These are phyloP conservation scores for Ramazzottius varieornatus DNA, from an alignment of 2,888 invertebrate genomes.

Conservation along the genomic window DNA sequence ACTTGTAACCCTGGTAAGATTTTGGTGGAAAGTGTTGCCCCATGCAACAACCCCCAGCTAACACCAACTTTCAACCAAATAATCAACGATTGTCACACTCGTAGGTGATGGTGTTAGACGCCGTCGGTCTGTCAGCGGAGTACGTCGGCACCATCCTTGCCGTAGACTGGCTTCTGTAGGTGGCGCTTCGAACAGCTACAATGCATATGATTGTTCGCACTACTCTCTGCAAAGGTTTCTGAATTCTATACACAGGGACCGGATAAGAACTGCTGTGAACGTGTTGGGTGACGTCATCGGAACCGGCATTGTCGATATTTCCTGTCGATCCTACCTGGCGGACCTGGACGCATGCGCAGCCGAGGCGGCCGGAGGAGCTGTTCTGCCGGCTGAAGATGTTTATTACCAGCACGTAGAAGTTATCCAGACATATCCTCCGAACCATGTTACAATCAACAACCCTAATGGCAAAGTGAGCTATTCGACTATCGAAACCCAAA, in stretches of 20 bases:
- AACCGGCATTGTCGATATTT: background rate
- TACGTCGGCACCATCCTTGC: slow-evolving; percentile 69
- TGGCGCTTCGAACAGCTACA: no score
- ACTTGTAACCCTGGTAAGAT: slow-evolving; percentile 48
- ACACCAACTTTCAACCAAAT: no score
- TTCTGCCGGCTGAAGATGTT: background rate
- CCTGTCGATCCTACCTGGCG: background rate
- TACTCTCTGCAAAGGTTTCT: no score
- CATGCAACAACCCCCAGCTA: no score
- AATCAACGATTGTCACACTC: no score
- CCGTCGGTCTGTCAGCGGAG: slow-evolving; percentile 61
- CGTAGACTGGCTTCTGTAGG: slow-evolving; percentile 74
- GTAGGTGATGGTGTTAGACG: slow-evolving; percentile 60
- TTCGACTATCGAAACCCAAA: no score
- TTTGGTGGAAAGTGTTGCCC: no score
- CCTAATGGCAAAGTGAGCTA: no score
- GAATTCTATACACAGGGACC: background rate
- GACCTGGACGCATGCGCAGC: background rate
- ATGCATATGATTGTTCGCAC: no score
- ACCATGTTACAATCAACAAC: no score
- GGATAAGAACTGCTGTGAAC: background rate
- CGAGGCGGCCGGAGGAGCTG: background rate
- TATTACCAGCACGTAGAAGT: no score
- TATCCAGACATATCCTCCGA: no score
- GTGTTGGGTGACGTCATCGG: background rate